Base-by-base conservation (phyloP, 2,113 vertebrate genomes). In the Oreotrochilus melanogaster region DNA sequence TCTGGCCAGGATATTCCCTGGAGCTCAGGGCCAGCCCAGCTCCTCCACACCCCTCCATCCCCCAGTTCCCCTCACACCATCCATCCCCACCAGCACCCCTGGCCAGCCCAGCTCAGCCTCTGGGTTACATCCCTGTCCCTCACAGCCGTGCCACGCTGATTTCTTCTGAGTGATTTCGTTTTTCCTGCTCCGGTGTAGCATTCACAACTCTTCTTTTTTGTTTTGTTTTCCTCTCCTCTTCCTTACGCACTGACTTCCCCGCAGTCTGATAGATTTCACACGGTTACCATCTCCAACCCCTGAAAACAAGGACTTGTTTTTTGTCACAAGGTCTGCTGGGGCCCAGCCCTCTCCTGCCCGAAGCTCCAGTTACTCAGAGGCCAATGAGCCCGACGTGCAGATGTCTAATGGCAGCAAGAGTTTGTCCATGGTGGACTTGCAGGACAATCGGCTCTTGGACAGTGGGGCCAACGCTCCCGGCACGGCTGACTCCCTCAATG, bases 281-380 rank as follows among this genome's bases (percentile, higher is more conserved):
- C 97, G 99, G 97, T 98, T 99, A 97, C 99, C 99, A 80, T 99
- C 99, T 95, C 99, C 99, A 92, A 99, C 99, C 97, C 99, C 99
- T 80, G 99, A 99, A 98, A 99, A 99, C 98, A 99, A 99, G 98
- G 99, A 99, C 98, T 98, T 99, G 85, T 99, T 99, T 98, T 99
- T 99, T 97, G 99, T 99, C 98, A 99, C 99, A 93, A 98, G 99
- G 97, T 99, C 98, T 98, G 98, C 99, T 89, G 99, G 99, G 97
- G 98, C 99, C 93, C 99, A 99, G 98, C 99, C 99, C 39, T 99
- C 99, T 6, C 99, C 99, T 28, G 99, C 99, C 81, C 99, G 99
- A 95, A 99, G 99, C 96, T 99, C 99, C 51, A 99, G 99, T 96
- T 99, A 99, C 97, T 99, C 99, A 6, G 99, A 99, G 98, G 98